These are phyloP conservation scores for Rhyacophila brunnea DNA, from an alignment of 1,140 invertebrate species.

Conservation along the genomic window DNA sequence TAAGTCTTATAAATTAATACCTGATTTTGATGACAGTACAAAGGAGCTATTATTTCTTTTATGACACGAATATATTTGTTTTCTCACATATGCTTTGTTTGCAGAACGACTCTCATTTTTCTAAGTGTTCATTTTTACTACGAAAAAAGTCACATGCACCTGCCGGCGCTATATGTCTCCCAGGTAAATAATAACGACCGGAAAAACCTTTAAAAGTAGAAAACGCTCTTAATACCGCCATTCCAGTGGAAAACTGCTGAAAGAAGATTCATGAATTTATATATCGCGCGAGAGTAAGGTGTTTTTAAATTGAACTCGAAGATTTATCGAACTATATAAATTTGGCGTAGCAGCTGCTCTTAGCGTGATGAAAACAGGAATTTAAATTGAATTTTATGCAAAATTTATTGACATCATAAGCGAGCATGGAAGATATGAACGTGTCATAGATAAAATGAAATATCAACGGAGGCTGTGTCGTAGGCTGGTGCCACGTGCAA, in stretches of 20 bases:
- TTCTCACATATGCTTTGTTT: no score
- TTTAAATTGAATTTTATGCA: slow-evolving; percentile 32
- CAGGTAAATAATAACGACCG: slow-evolving; percentile 2
- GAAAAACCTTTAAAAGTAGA: slow-evolving; percentile 4
- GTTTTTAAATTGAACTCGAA: slow-evolving; percentile 15
- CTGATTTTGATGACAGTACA: no score
- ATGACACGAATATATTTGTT: no score
- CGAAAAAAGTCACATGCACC: neutral
- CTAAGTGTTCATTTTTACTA: neutral
- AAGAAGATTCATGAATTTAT: neutral
- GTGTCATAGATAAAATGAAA: slow-evolving; percentile 12
- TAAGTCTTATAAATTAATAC: no score
- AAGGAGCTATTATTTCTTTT: no score
- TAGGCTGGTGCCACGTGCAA: neutral
- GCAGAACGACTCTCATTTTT: no score
- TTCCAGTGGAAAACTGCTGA: neutral
- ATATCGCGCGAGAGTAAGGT: neutral
- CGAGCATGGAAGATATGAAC: slow-evolving; percentile 4
- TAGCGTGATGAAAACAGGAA: slow-evolving; percentile 20
- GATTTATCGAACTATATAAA: slow-evolving; percentile 29
- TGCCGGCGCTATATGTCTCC: neutral
- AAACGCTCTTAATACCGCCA: neutral
- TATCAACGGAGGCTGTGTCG: neutral
- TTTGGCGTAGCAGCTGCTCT: slow-evolving; percentile 22
- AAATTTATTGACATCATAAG: slow-evolving; percentile 30